Percentiles rank a stretch among this genome's conserved stretches.
Conservation (phyloP, 2,797 vertebrate genomes). For the Bovichtus diacanthus region DNA sequence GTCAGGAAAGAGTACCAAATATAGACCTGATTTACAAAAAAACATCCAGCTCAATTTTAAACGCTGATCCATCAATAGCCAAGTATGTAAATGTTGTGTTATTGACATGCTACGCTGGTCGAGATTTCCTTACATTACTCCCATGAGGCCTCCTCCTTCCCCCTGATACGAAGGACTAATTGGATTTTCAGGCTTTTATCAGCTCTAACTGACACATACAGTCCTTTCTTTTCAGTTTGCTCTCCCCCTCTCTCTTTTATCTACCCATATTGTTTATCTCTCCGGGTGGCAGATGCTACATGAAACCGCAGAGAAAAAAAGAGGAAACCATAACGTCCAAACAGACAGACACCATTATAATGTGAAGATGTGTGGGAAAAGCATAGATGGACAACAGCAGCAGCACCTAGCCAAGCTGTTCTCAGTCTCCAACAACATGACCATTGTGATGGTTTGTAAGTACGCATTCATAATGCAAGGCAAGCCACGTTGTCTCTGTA, state of each 20-base stretch:
- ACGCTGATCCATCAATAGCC: conserved; percentile 52
- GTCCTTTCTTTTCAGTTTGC: conserved; percentile 61
- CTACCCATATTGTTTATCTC: conserved; percentile 67
- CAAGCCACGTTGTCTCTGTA: conserved; percentile 47
- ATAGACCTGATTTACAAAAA: conserved; percentile 46
- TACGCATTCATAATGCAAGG: conserved; percentile 47
- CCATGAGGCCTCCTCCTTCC: conserved; percentile 54
- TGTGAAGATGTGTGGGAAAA: conserved; percentile 36
- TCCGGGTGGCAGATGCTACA: conserved; percentile 62
- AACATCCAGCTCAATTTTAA: conserved; percentile 40
- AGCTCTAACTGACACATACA: conserved; percentile 69
- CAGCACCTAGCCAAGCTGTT: conserved; percentile 6
- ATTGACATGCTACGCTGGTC: conserved; percentile 54
- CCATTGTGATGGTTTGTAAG: conserved; percentile 26
- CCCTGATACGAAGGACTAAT: conserved; percentile 71
- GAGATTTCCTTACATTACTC: conserved; percentile 69
- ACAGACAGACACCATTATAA: conserved; percentile 44
- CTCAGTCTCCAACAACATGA: conserved; percentile 26
- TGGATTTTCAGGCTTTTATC: conserved; percentile 81
- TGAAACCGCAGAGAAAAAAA: conserved; percentile 52
- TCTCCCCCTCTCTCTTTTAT: conserved; percentile 58
- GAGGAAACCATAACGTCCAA: conserved; percentile 39
- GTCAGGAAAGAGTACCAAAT: conserved; percentile 37
- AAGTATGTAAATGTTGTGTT: conserved; percentile 65
- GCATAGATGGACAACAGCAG: conserved; percentile 37